Evolutionary conservation across 2,888 invertebrate species (phyloP).

Genomic region (Pardosa pseudoannulata): DNA sequence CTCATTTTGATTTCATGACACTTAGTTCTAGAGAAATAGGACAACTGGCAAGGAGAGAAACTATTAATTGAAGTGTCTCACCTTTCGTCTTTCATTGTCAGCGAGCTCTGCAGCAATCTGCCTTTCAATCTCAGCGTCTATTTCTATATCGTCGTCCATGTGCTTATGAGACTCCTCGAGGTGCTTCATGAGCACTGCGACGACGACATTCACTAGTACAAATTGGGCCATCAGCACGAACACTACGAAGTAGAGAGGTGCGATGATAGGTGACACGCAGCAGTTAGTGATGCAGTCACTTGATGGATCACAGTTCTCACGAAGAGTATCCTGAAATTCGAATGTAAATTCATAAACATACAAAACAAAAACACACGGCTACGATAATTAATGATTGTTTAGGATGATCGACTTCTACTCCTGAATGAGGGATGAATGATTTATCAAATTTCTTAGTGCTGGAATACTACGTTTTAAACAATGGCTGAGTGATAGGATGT

Average conservation of each 20-base stretch:
- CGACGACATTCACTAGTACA: conserved; percentile 99
- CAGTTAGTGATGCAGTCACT: conserved; percentile 97
- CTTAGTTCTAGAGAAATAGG: no score
- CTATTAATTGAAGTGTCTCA: no score
- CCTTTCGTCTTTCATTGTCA: conserved; percentile 61
- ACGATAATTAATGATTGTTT: no score
- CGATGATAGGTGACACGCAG: conserved; percentile 97
- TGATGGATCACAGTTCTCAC: conserved; percentile 90
- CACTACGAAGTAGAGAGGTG: conserved; percentile 99
- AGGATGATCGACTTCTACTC: no score
- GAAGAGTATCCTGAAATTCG: conserved; percentile 89
- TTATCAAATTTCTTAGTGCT: no score
- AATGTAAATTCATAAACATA: no score
- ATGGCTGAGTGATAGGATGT: no score
- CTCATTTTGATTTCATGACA: no score
- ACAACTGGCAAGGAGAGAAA: no score
- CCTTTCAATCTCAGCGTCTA: conserved; percentile 85
- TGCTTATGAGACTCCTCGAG: conserved; percentile 99
- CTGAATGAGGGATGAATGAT: no score
- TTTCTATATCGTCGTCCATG: conserved; percentile 94
- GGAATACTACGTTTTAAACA: no score
- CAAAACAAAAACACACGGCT: no score
- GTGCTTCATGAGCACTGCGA: conserved; percentile 99
- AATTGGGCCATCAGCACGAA: conserved; percentile 99
- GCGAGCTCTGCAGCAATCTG: conserved; percentile 79